A percentile compares a stretch with the other conserved stretches of the same genome.
phyloP scores from a whole-genome alignment of 2,888 invertebrate genomes.

The Dastarcus helophoroides region DNA sequence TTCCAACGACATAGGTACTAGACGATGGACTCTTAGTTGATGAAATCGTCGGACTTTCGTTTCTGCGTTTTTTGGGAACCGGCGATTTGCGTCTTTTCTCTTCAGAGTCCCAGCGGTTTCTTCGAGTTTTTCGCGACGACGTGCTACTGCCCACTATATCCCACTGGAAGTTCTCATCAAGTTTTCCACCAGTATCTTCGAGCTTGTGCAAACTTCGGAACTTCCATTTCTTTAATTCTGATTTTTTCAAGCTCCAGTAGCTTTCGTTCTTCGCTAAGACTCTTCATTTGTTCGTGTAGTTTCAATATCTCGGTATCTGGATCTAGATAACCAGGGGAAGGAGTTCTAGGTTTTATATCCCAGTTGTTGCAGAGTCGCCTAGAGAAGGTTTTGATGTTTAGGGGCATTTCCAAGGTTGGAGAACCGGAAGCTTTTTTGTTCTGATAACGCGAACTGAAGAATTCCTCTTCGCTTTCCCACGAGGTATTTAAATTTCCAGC shows the following conservation, averaged over 20 bases:
- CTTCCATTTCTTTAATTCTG: conserved; percentile 17
- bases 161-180: conserved; percentile 4
- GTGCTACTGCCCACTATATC: background rate
- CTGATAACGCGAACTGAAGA: conserved; percentile 14
- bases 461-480: conserved; percentile 29
- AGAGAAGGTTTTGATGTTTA: conserved; percentile 9
- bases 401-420: conserved; percentile 8
- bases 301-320: conserved; percentile 15
- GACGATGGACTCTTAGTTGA: conserved; percentile 11
- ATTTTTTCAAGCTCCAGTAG: conserved; percentile 18
- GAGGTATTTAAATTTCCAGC: conserved; percentile 18
- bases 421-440: conserved; percentile 3
- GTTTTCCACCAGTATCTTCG: conserved; percentile 4
- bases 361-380: conserved; percentile 1
- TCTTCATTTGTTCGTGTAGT: conserved; percentile 13
- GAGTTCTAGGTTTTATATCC: background rate
- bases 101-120: conserved; percentile 9
- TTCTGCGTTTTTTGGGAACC: background rate
- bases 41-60: conserved; percentile 2
- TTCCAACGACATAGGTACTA: conserved; percentile 25
- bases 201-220: conserved; percentile 7
- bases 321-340: conserved; percentile 9
- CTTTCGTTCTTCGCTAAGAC: conserved; percentile 15
- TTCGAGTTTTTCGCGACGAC: conserved; percentile 1
- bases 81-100: conserved; percentile 3